Evolutionary conservation across 2,888 invertebrate genomes (phyloP), one percentile per base, ranked within the genome.

Genomic region (Perdita meconis): DNA sequence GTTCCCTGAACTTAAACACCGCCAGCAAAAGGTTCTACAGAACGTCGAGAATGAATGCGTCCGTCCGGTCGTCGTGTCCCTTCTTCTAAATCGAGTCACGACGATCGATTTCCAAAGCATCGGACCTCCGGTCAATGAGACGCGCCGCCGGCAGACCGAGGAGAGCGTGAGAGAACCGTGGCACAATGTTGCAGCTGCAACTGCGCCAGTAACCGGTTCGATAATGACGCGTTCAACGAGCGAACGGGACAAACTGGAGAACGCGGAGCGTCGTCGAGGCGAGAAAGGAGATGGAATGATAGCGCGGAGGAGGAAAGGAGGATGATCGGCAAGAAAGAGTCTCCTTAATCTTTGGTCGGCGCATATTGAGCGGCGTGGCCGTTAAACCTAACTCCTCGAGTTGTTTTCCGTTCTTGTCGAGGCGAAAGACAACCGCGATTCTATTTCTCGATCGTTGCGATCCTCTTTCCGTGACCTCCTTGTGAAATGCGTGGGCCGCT

Each of bases 181-280:
- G 66, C 74, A 42, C 68, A 75, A 75, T 70, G 67, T 68, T 60
- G 84, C 83, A 83, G 83, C 81, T 81, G 84, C 84, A 77, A 66
- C 84, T 56, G 73, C 85, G 73, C 82, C 84, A 78, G 80, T 84
- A 87, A 87, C 87, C 86, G 83, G 85, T 87, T 83, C 80, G 84
- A 82, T 85, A 82, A 82, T 82, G 82, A 82, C 76, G 80, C 56
- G 85, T 86, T 84, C 78, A 84, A 80, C 81, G 78, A 74, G 80
- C 83, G 79, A 81, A 85, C 72, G 72, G 82, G 78, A 78, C 73
- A 81, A 64, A 55, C 73, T 47, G 24, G 65, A 50, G 59, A 69
- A 65, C 61, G 53, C 24, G 8, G 42, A 22, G 36, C 38, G 51
- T 5, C 22, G 50, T 42, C 47, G 47, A 42, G 50, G 34, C 16